A percentile compares a stretch with the other conserved stretches of the same genome.
These are phyloP conservation scores for Caenorhabditis becei DNA, from an alignment of 2,888 invertebrate species.

Conservation along the genomic window DNA sequence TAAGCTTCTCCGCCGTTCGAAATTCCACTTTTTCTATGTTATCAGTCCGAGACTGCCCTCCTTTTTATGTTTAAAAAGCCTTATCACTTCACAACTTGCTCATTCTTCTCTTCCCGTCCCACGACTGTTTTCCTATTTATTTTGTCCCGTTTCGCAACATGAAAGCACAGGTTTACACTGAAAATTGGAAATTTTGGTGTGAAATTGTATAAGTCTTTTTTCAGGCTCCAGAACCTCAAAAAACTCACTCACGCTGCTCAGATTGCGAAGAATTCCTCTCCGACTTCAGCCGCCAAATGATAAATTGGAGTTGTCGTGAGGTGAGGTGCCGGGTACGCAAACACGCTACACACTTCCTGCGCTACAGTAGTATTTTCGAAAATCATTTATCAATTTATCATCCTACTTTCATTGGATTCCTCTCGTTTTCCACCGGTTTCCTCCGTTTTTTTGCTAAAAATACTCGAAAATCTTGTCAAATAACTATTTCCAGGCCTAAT, in stretches of 20 bases:
- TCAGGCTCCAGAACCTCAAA: slow-evolving; percentile 10
- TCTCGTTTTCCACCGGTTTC: background rate
- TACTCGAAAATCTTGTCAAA: slow-evolving; percentile 2
- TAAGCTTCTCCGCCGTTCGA: slow-evolving; percentile 20
- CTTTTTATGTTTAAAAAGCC: slow-evolving; percentile 18
- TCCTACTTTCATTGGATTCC: background rate
- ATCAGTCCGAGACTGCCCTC: slow-evolving; percentile 32
- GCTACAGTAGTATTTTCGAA: slow-evolving; percentile 30
- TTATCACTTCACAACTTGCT: background rate
- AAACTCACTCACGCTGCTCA: slow-evolving; percentile 21
- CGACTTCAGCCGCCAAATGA: slow-evolving; percentile 28
- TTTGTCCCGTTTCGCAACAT: background rate
- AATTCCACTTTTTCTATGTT: slow-evolving; percentile 14
- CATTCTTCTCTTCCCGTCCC: slow-evolving; percentile 12
- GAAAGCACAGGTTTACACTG: slow-evolving; percentile 14
- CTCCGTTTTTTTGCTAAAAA: background rate
- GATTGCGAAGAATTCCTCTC: slow-evolving; percentile 32
- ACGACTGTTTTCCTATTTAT: background rate
- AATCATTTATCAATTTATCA: background rate
- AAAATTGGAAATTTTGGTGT: slow-evolving; percentile 7
- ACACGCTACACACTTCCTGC: slow-evolving; percentile 12
- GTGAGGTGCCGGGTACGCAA: slow-evolving; percentile 26
- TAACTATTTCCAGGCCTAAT: slow-evolving; percentile 6
- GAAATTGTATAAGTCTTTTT: slow-evolving; percentile 19
- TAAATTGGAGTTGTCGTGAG: slow-evolving; percentile 45